phyloP scores from a whole-genome alignment of 92 coral and sea anemone genomes.

The Parazoanthus swiftii region DNA sequence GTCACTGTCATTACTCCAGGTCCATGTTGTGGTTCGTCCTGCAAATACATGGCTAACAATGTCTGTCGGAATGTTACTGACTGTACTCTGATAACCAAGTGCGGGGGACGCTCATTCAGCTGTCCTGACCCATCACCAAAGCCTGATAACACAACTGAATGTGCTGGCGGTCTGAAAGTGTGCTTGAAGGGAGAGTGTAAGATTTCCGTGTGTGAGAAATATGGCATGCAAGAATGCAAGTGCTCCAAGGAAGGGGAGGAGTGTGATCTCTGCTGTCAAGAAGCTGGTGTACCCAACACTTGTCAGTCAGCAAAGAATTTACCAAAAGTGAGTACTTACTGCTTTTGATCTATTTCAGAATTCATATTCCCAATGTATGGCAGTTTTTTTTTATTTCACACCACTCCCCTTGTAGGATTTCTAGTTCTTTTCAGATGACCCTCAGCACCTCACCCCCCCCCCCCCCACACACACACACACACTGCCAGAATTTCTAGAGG shows the following conservation, averaged over 20 bases:
- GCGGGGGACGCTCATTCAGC: conserved; percentile 57
- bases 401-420: too few species aligned
- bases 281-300: conserved; percentile 42
- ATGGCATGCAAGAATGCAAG: conserved; percentile 68
- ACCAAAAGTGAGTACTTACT: conserved; percentile 42
- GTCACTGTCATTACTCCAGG: conserved; percentile 47
- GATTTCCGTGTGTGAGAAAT: conserved; percentile 68
- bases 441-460: too few species aligned
- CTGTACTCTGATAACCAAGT: conserved; percentile 63
- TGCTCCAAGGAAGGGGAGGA: conserved; percentile 74
- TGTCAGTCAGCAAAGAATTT: conserved; percentile 58
- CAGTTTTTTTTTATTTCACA: not conserved
- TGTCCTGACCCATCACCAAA: conserved; percentile 60
- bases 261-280: conserved; percentile 86
- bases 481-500: too few species aligned
- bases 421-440: too few species aligned
- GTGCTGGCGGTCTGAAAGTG: conserved; percentile 67
- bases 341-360: not conserved
- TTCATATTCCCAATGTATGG: not conserved
- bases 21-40: conserved; percentile 69
- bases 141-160: conserved; percentile 48
- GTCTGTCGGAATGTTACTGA: conserved; percentile 68
- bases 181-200: conserved; percentile 82
- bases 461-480: too few species aligned
- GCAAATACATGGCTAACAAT: conserved; percentile 53